A percentile compares a stretch with the other conserved stretches of the same genome.
Conservation (phyloP, 2,888 invertebrate species). For the Himalopsyche kuldschensis region DNA sequence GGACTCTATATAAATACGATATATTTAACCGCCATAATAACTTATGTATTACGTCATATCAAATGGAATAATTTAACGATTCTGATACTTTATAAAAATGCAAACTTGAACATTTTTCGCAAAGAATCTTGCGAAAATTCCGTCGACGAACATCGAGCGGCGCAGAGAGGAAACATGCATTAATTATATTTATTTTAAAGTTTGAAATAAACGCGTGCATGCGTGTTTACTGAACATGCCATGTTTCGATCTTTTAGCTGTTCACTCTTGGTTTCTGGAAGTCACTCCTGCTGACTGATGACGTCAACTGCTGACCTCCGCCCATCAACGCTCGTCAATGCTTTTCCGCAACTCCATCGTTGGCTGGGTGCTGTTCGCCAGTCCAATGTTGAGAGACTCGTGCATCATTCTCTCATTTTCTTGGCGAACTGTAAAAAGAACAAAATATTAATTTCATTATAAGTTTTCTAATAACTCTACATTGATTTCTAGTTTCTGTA, state of each 20-base stretch:
- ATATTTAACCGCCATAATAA: not conserved
- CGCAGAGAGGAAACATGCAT: no score
- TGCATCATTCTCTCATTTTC: slow-evolving; percentile 85
- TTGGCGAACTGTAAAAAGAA: slow-evolving; percentile 75
- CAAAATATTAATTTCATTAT: slow-evolving; percentile 29
- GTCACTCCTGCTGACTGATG: not conserved
- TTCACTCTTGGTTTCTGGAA: not conserved
- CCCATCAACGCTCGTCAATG: slow-evolving; percentile 20
- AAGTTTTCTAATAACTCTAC: no score
- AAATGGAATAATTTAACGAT: not conserved
- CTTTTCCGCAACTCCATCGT: slow-evolving; percentile 47
- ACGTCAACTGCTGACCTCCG: not conserved
- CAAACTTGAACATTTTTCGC: not conserved
- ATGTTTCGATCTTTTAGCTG: not conserved
- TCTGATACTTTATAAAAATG: not conserved
- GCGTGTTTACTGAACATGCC: not conserved
- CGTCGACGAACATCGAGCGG: no score
- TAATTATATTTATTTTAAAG: no score
- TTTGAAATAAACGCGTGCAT: not conserved
- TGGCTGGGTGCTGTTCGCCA: slow-evolving; percentile 61
- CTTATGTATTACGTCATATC: not conserved
- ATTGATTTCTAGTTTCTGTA: no score
- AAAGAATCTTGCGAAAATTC: no score
- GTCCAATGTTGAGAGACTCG: slow-evolving; percentile 70
- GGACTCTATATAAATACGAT: not conserved